phyloP scores from a whole-genome alignment of 2,797 vertebrate species.

The Diplodus puntazzo region DNA sequence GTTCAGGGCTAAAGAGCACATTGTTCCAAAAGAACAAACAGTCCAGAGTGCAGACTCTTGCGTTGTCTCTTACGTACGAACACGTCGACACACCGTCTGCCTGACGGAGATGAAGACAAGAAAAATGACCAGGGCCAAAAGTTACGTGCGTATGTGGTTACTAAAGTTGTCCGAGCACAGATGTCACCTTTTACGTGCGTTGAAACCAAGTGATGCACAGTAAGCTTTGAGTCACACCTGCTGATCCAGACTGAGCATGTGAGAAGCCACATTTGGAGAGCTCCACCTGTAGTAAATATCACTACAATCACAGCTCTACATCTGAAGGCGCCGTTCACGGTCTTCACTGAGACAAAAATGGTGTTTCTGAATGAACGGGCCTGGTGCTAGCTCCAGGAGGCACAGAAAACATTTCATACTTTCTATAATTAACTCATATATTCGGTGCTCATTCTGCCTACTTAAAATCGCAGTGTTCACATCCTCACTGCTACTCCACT shows the following conservation, averaged over 20 bases:
- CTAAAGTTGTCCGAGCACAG: slow-evolving; percentile 12
- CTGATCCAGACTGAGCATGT: slow-evolving; percentile 16
- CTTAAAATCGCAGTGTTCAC: too few relatives aligned
- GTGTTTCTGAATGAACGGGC: neutral
- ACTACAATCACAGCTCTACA: slow-evolving; percentile 12
- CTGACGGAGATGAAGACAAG: neutral
- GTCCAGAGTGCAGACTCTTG: neutral
- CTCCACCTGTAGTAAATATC: slow-evolving; percentile 52
- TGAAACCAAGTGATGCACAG: slow-evolving; percentile 12
- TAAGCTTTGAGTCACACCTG: slow-evolving; percentile 45
- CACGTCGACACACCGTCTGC: neutral
- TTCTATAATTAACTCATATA: neutral
- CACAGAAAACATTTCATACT: neutral
- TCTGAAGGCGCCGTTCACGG: slow-evolving; percentile 1
- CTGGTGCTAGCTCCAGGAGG: neutral
- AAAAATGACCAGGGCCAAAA: neutral
- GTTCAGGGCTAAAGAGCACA: slow-evolving; percentile 38
- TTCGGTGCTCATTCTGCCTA: too few relatives aligned
- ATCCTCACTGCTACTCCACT: neutral
- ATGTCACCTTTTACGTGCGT: neutral
- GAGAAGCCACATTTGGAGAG: slow-evolving; percentile 42
- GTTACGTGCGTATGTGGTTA: neutral
- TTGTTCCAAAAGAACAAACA: slow-evolving; percentile 30
- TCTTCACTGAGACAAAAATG: neutral
- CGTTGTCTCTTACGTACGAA: slow-evolving; percentile 15